Evolutionary conservation across 30 jellyfish, hydroid and myxozoan genomes (phyloP), one percentile per base, ranked within the genome.

Genomic region (Chironex yamaguchii): DNA sequence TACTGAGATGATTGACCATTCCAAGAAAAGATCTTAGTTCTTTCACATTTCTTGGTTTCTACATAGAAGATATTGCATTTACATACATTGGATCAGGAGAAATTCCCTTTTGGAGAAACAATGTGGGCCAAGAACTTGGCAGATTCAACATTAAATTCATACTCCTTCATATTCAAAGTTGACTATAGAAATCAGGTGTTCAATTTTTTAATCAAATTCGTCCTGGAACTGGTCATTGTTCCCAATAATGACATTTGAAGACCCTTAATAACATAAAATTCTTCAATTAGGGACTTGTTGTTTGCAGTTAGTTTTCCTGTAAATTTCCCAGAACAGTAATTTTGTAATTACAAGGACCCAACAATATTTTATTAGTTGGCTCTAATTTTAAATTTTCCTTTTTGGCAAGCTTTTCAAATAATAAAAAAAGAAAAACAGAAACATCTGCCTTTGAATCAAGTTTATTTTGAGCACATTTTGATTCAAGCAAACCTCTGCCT

Each of bases 381-480:
- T 72, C 86, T 22, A 72, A 72, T 72, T 36, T 72, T 13, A 72
- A 49, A 72, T 4, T 72, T 13, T 72, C 79, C 79, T 72, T 72
- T 36, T 72, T 51, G 29, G 86, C 86, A 12, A 72, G 86, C 86
- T 23, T 72, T 72, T 72, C 86, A 72, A 33, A 72, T 11, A 68
- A 4, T 33, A 65, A 68, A 29, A 27, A 29, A 68, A 65, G 82
- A 20, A 68, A 65, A 68, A 20, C 86, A 73, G 86, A 35, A 29
- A 73, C 86, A 73, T 34, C 86, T 73, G 74, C 86, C 86, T 74
- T 74, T 17, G 86, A 73, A 73, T 73, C 86, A 17, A 73, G 86
- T 25, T 73, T 34, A 36, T 42, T 73, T 73, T 35, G 50, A 73
- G 79, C 79, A 3, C 51, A 73, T 73, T 73, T 35, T 35, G n/a